Evolutionary conservation across 1,140 invertebrate genomes (phyloP).

Genomic region (Cydia fagiglandana): DNA sequence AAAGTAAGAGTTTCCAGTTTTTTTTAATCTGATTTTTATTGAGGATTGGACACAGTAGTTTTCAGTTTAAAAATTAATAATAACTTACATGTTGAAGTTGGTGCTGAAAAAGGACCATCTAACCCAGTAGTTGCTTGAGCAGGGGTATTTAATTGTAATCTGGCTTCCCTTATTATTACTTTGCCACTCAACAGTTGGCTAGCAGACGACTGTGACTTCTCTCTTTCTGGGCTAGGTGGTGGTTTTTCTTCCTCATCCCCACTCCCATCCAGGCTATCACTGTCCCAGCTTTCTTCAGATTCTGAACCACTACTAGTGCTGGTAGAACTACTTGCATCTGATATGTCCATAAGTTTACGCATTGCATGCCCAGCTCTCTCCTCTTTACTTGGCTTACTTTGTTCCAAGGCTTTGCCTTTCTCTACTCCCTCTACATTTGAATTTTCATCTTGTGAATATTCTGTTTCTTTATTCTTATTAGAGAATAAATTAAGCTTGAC

Average conservation of each 20-base stretch:
- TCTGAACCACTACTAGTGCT: slow-evolving; percentile 74
- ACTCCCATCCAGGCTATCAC: slow-evolving; percentile 77
- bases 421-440: slow-evolving; percentile 65
- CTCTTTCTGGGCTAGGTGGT: slow-evolving; percentile 70
- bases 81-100: slow-evolving; percentile 65
- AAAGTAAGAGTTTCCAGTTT: neutral
- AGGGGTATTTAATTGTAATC: slow-evolving; percentile 83
- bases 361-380: slow-evolving; percentile 69
- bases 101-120: slow-evolving; percentile 84
- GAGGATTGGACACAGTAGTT: too few relatives aligned
- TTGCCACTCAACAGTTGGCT: slow-evolving; percentile 81
- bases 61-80: slow-evolving; percentile 32
- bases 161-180: slow-evolving; percentile 85
- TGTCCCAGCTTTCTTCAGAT: slow-evolving; percentile 78
- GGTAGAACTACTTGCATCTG: slow-evolving; percentile 71
- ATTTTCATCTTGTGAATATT: slow-evolving; percentile 67
- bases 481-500: slow-evolving; percentile 60
- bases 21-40: too few relatives aligned
- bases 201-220: slow-evolving; percentile 75
- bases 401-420: slow-evolving; percentile 51
- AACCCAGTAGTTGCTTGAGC: slow-evolving; percentile 73
- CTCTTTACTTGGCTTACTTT: slow-evolving; percentile 56
- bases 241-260: slow-evolving; percentile 76
- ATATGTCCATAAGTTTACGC: slow-evolving; percentile 73
- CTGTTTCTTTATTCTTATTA: slow-evolving; percentile 62